phyloP scores from a whole-genome alignment of 2,113 vertebrate species.

The Lucifuga dentata region DNA sequence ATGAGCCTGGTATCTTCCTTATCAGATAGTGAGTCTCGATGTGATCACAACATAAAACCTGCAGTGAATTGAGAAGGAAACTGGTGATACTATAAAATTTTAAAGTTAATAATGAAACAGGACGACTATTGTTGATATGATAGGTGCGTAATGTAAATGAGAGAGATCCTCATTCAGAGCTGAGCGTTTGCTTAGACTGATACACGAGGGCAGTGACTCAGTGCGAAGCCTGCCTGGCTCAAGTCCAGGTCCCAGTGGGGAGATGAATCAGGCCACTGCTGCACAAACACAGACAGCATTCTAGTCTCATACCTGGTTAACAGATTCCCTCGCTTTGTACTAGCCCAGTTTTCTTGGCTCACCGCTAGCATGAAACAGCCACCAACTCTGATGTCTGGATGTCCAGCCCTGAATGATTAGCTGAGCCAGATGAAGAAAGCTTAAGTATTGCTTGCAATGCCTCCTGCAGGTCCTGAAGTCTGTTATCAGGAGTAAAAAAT shows the following conservation, averaged over 20 bases:
- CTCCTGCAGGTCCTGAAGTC: constrained; percentile 10
- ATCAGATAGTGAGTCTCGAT: too few relatives aligned
- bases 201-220: constrained; percentile 48
- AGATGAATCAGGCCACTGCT: constrained; percentile 59
- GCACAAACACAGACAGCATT: constrained; percentile 32
- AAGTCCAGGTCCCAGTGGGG: constrained; percentile 53
- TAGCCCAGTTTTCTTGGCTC: constrained; percentile 5
- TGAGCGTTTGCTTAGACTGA: constrained; percentile 20
- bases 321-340: constrained; percentile 28
- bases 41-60: too few relatives aligned
- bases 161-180: constrained; percentile 25
- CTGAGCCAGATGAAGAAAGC: constrained; percentile 45
- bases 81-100: too few relatives aligned
- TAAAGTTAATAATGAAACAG: not conserved
- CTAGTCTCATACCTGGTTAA: constrained; percentile 5
- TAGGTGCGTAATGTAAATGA: constrained; percentile 2
- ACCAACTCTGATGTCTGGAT: constrained; percentile 5
- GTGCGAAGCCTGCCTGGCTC: constrained; percentile 50
- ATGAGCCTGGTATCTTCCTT: too few relatives aligned
- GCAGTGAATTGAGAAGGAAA: not conserved
- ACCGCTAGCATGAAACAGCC: not conserved
- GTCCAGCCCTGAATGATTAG: constrained; percentile 26
- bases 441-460: constrained; percentile 23
- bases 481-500: constrained; percentile 13
- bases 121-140: not conserved